These are phyloP conservation scores for Parapristionchus giblindavisi DNA, from an alignment of 2,888 invertebrate genomes.

Conservation along the genomic window DNA sequence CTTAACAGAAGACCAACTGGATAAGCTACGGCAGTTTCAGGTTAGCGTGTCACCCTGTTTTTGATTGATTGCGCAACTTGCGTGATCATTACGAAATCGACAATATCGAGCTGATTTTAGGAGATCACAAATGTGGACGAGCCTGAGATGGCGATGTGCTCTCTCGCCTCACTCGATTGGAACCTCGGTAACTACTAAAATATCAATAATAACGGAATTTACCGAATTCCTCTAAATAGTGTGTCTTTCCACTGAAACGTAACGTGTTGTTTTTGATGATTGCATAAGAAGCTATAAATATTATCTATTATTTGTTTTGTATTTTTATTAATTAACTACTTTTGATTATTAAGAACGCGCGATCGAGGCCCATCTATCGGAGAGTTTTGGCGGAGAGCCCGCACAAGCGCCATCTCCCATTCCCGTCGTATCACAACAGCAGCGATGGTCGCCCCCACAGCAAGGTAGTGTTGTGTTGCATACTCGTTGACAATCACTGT, in stretches of 20 bases:
- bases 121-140: conserved; percentile 53
- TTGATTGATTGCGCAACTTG: background rate
- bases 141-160: conserved; percentile 47
- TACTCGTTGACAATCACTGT: too few species aligned
- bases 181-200: too few species aligned
- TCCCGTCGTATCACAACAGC: too few species aligned
- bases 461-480: too few species aligned
- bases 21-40: conserved; percentile 48
- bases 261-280: too few species aligned
- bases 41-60: conserved; percentile 39
- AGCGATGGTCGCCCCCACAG: too few species aligned
- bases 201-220: background rate
- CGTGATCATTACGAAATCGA: background rate
- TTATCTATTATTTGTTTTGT: too few species aligned
- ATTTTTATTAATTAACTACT: too few species aligned
- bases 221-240: too few species aligned
- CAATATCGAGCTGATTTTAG: conserved; percentile 39
- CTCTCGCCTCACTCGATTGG: conserved; percentile 54
- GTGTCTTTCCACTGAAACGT: too few species aligned
- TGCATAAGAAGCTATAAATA: too few species aligned
- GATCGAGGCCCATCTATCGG: conserved; percentile 44
- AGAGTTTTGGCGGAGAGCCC: background rate
- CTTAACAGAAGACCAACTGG: conserved; percentile 41
- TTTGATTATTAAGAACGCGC: too few species aligned
- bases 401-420: background rate